Percentiles rank a stretch among this genome's conserved stretches.
Conservation (phyloP, 2,888 invertebrate species). For the Cheilosia scutellata region DNA sequence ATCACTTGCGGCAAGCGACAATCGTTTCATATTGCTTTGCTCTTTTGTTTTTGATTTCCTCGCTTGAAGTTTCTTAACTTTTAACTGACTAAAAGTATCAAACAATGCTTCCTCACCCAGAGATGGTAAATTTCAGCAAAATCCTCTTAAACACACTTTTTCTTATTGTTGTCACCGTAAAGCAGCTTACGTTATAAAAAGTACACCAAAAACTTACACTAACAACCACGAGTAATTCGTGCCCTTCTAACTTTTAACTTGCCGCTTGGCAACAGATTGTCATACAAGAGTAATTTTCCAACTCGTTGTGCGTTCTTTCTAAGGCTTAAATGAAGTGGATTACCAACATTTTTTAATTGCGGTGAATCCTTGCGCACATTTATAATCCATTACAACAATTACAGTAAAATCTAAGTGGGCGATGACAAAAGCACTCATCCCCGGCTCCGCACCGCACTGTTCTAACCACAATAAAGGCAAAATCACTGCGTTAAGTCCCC, state of each 20-base stretch:
- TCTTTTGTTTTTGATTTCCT: background rate
- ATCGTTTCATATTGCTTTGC: background rate
- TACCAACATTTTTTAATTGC: conserved; percentile 57
- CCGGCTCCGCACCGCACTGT: conserved; percentile 14
- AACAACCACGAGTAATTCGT: conserved; percentile 16
- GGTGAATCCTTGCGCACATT: conserved; percentile 57
- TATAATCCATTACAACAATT: conserved; percentile 63
- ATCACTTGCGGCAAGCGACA: no score
- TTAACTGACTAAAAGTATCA: background rate
- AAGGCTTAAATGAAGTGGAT: conserved; percentile 51
- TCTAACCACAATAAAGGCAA: conserved; percentile 49
- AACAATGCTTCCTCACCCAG: background rate
- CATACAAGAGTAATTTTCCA: conserved; percentile 59
- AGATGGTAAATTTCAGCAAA: conserved; percentile 7
- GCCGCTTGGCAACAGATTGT: conserved; percentile 54
- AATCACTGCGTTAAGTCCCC: conserved; percentile 51
- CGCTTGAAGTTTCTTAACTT: background rate
- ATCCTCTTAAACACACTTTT: conserved; percentile 21
- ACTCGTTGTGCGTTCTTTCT: conserved; percentile 49
- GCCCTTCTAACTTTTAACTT: conserved; percentile 24
- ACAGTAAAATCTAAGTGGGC: conserved; percentile 55
- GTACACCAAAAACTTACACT: conserved; percentile 8
- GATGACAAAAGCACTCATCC: conserved; percentile 55
- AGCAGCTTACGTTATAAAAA: conserved; percentile 18
- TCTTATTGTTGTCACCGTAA: conserved; percentile 30